Evolutionary conservation across 1,140 invertebrate genomes (phyloP), one percentile per base, ranked within the genome.

Genomic region (Tetraneura akinire): DNA sequence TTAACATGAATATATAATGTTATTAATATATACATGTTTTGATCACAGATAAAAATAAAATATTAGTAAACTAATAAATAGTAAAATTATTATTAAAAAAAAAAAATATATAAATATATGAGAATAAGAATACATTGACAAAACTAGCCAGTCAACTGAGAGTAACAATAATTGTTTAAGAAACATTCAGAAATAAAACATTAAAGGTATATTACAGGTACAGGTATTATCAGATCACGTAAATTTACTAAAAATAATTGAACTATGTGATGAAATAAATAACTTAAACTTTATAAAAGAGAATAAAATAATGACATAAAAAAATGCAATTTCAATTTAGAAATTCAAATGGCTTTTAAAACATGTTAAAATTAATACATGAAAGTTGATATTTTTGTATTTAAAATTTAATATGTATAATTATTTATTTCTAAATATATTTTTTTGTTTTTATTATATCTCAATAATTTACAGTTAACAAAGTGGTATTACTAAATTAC

Each of bases 31-130:
- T 62, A 78, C 37, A 57, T 45, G 32, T 45, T 60, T 78, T 78
- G 53, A 78, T 78, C 74, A 78, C 74, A 78, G 55, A 60, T 26
- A 74, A 9, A 60, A 78, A 45, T 60, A 76, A n/a, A 55, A 18
- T 21, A 37, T 14, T 23, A 70, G 3, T 29, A 60, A 21, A n/a
- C n/a, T n/a, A n/a, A n/a, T 42, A 42, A 2, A n/a, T n/a, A n/a
- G 2, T 23, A 32, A n/a, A 21, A 21, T 45, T 14, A 66, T 45
- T 45, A 66, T 10, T 53, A n/a, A n/a, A n/a, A n/a, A n/a, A n/a
- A n/a, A 13, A 53, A 37, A 53, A 76, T 60, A 29, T 13, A 76
- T 10, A 45, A 78, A 14, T 13, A 78, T 13, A 78, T 26, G 23
- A 62, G 21, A 55, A 60, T 14, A 45, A 60, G 42, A 76, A 62